Evolutionary conservation across 2,113 vertebrate species (phyloP), one percentile per base, ranked within the genome.

Genomic region (Athene noctua): DNA sequence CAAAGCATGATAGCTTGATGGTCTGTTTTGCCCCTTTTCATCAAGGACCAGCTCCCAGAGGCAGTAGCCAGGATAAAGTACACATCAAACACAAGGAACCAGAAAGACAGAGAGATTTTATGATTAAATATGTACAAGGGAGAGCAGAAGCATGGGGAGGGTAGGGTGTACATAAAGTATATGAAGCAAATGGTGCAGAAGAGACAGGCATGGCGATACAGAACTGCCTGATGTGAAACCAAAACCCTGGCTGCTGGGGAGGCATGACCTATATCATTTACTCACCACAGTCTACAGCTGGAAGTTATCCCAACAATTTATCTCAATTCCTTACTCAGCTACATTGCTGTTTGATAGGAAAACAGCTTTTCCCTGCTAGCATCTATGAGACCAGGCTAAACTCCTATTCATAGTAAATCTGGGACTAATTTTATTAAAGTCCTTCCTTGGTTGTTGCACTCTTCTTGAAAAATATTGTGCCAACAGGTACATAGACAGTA

Each of bases 201-300:
- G 86, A 95, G 92, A 92, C 94, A 94, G 93, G 61, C 81, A 91
- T 0, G 0, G 83, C 6, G 6, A 85, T 90, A 90, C 1, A 7
- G 81, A 95, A 79, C 42, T 81, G 77, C 92, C 86, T 94, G 95
- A 94, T 92, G 36, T 92, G 94, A 96, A 96, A 96, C 65, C 13
- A 38, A 96, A 96, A 95, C 90, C 72, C 72, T 88, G 80, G 75
- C 80, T 93, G 86, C 80, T 59, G 25, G 54, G 40, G 70, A 93
- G 95, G 75, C 87, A 86, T 87, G 91, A 92, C 90, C 92, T 95
- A 68, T 75, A 79, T 94, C 94, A 95, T 91, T 97, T 97, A 94
- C 79, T 90, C 80, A 87, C 72, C 67, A 78, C 78, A 93, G 77
- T 62, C 73, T 91, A 85, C 90, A 88, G 51, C 0, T 94, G 94